A percentile compares a stretch with the other conserved stretches of the same genome.
Conservation (phyloP, 2,797 vertebrate species). For the Vipera ursinii region DNA sequence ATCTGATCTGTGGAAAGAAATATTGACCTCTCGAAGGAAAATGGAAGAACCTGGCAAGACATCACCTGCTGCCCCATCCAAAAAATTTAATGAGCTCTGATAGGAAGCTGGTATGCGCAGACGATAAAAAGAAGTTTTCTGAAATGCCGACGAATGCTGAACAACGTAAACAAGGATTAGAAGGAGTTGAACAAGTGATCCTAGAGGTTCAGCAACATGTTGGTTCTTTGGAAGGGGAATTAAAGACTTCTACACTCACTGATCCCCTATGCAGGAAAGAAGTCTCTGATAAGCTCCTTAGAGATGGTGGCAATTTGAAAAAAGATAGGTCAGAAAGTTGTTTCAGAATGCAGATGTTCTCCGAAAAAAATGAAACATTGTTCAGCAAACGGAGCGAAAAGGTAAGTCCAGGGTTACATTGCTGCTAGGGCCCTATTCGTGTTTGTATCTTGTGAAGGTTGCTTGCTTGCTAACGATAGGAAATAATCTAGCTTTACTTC, state of each 20-base stretch:
- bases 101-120: conserved; percentile 78
- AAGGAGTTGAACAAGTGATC: conserved; percentile 79
- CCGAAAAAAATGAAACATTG: conserved; percentile 38
- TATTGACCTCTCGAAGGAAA: conserved; percentile 77
- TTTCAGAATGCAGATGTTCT: conserved; percentile 71
- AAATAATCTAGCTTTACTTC: conserved; percentile 8
- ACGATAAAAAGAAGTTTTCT: conserved; percentile 83
- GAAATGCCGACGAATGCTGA: conserved; percentile 69
- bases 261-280: conserved; percentile 73
- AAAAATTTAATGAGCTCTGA: conserved; percentile 63
- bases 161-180: conserved; percentile 76
- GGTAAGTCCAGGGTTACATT: conserved; percentile 69
- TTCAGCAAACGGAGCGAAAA: conserved; percentile 72
- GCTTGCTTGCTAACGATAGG: not conserved
- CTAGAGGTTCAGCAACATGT: conserved; percentile 80
- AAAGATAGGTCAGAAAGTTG: conserved; percentile 66
- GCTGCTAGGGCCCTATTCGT: conserved; percentile 34
- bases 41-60: conserved; percentile 71
- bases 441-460: not conserved
- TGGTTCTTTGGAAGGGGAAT: conserved; percentile 75
- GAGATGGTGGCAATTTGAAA: conserved; percentile 28
- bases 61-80: conserved; percentile 53
- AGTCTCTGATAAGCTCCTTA: conserved; percentile 63
- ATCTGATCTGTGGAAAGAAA: conserved; percentile 78
- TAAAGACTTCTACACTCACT: conserved; percentile 76